Evolutionary conservation across 2,888 invertebrate species (phyloP).

Genomic region (Meandrusa payeni): DNA sequence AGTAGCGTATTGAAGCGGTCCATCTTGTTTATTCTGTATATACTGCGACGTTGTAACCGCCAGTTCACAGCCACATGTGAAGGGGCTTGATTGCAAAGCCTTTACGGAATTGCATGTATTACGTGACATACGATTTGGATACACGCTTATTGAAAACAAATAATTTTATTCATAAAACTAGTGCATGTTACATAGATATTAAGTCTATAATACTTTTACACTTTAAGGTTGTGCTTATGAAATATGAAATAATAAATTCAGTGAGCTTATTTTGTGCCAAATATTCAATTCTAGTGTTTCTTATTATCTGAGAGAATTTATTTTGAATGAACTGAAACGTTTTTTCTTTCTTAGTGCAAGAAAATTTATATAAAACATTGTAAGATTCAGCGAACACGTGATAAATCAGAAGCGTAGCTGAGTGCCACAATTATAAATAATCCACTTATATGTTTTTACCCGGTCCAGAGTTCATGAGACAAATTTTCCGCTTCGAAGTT

Average conservation of each 20-base stretch:
- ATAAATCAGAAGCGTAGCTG: slow-evolving; percentile 7
- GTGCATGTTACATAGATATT: no score
- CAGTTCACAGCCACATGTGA: slow-evolving; percentile 57
- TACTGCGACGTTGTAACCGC: slow-evolving; percentile 47
- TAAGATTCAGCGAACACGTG: background rate
- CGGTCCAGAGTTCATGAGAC: slow-evolving; percentile 31
- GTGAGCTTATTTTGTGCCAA: background rate
- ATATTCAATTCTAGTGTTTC: no score
- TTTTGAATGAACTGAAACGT: background rate
- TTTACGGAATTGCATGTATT: slow-evolving; percentile 40
- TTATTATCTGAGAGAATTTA: background rate
- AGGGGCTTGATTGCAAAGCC: slow-evolving; percentile 57
- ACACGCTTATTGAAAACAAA: slow-evolving; percentile 12
- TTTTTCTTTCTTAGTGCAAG: background rate
- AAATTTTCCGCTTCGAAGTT: slow-evolving; percentile 35
- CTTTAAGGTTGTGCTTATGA: no score
- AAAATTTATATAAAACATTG: background rate
- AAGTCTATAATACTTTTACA: no score
- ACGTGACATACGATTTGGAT: slow-evolving; percentile 20
- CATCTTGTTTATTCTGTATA: slow-evolving; percentile 41
- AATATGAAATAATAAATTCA: background rate
- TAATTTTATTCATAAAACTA: slow-evolving; percentile 1
- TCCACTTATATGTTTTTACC: slow-evolving; percentile 29
- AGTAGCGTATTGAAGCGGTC: slow-evolving; percentile 9
- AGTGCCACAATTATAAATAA: slow-evolving; percentile 27